Conservation (phyloP, 2,113 vertebrate genomes). For the Climacteris rufus region DNA sequence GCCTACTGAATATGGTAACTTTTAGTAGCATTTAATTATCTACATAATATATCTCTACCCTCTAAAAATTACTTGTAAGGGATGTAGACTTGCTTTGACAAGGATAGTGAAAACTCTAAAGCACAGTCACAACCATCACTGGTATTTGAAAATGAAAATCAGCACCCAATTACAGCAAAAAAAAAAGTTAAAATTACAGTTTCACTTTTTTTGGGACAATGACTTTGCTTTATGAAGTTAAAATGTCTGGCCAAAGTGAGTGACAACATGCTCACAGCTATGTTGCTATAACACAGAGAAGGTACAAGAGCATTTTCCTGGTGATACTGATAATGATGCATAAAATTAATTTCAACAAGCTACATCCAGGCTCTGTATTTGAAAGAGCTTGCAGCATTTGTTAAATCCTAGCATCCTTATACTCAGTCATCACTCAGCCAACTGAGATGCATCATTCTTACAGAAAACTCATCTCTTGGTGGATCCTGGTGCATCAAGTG, state of each 20-base stretch:
- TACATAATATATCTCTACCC: not conserved
- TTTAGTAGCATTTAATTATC: not conserved
- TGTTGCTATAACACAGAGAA: not conserved
- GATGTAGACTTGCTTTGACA: not conserved
- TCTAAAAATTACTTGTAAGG: not conserved
- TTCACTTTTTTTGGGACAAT: slow-evolving; percentile 21
- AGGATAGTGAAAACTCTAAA: not conserved
- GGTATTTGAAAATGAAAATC: not conserved
- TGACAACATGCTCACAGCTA: not conserved
- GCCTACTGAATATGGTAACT: not conserved
- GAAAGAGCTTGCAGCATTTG: not conserved
- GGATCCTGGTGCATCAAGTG: not conserved
- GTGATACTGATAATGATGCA: not conserved
- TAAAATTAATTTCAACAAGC: slow-evolving; percentile 25
- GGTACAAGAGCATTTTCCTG: slow-evolving; percentile 13
- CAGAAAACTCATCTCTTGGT: not conserved
- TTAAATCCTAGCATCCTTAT: not conserved
- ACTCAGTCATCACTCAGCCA: not conserved
- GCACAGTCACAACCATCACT: not conserved
- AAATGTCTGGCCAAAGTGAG: slow-evolving; percentile 4
- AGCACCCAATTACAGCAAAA: not conserved
- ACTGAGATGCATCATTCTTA: not conserved
- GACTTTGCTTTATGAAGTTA: slow-evolving; percentile 23
- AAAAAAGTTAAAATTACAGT: not conserved
- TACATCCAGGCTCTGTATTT: not conserved